Evolutionary conservation across 2,797 vertebrate genomes (phyloP), one percentile per base, ranked within the genome.

Genomic region (Microchirus variegatus): DNA sequence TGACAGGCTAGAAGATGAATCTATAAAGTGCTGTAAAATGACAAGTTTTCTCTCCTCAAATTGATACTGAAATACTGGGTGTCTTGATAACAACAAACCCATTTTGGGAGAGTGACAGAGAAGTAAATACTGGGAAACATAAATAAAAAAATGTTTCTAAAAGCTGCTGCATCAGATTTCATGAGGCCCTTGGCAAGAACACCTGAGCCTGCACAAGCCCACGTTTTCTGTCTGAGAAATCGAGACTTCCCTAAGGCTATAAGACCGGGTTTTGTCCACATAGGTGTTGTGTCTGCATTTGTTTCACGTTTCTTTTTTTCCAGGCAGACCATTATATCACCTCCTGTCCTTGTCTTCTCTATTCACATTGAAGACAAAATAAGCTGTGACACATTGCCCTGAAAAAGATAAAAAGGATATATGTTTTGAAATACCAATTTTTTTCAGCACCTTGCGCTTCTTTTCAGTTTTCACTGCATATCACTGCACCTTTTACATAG

Each of bases 21-120:
- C 67, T 55, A 49, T 66, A 71, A 78, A 68, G 49, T 64, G 73
- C 40, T 67, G 18, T 41, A 46, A 78, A 70, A 75, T 78, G 68
- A 74, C 69, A 70, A 13, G 57, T 67, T 70, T 71, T 43, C 50
- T 70, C 18, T 9, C 48, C 63, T 56, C 35, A 70, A 73, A 79
- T 76, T 72, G 50, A 62, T 73, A 59, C 48, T 44, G 68, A 83
- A 82, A 68, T 72, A 64, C 51, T 41, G 53, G 63, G 36, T 82
- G 79, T 74, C 69, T 69, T 8, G 3, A 22, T 38, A 12, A 82
- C 55, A 78, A 77, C 73, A 61, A 59, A 60, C 16, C 38, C 51
- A 36, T 67, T 68, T 65, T 55, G 53, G 44, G 36, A 67, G 65
- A 77, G 57, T 69, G 73, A 77, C 57, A 65, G 40, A 65, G 40